Percentiles rank a stretch among this genome's conserved stretches.
phyloP scores from a whole-genome alignment of 1,140 invertebrate species.

The Caerostris extrusa region DNA sequence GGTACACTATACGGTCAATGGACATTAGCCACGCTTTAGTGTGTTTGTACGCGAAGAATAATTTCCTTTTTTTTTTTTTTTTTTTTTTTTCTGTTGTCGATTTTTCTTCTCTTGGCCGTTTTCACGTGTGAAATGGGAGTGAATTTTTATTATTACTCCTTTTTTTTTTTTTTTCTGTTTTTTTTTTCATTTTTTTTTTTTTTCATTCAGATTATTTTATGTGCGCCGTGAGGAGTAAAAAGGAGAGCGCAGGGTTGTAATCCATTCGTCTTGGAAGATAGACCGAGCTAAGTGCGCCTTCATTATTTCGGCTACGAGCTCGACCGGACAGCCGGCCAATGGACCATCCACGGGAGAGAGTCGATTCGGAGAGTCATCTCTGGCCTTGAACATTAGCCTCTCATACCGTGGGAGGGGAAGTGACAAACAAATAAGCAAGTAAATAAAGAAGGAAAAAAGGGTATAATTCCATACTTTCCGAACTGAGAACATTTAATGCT shows the following conservation, averaged over 20 bases:
- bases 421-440: background rate
- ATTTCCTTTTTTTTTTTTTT: constrained; percentile 57
- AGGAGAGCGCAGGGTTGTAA: constrained; percentile 43
- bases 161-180: background rate
- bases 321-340: constrained; percentile 64
- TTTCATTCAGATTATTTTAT: background rate
- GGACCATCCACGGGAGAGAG: background rate
- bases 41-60: constrained; percentile 37
- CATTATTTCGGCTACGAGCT: constrained; percentile 76
- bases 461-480: background rate
- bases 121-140: constrained; percentile 75
- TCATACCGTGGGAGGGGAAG: constrained; percentile 52
- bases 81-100: constrained; percentile 4
- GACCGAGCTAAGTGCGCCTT: constrained; percentile 60
- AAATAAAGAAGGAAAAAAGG: background rate
- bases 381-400: constrained; percentile 2
- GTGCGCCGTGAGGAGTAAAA: constrained; percentile 32
- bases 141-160: constrained; percentile 49
- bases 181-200: constrained; percentile 27
- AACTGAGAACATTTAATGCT: too few species aligned
- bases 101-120: constrained; percentile 50
- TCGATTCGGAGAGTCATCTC: background rate
- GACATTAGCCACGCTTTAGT: constrained; percentile 73
- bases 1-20: constrained; percentile 52
- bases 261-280: constrained; percentile 76